Evolutionary conservation across 1,140 invertebrate species (phyloP).

Genomic region (Nasonia vitripennis): DNA sequence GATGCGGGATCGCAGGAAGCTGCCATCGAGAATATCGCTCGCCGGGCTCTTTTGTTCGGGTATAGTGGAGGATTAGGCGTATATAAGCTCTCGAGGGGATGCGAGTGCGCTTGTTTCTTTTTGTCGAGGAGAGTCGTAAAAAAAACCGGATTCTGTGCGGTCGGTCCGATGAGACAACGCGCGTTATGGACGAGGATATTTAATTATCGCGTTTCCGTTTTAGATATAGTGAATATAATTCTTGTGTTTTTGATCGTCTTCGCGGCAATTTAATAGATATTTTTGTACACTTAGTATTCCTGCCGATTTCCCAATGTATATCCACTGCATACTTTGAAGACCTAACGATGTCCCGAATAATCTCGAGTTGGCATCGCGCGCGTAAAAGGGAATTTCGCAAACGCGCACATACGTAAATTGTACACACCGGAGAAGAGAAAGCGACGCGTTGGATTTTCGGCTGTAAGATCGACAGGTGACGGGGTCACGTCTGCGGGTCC

Average conservation of each 20-base stretch:
- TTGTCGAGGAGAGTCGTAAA: neutral
- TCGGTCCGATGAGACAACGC: neutral
- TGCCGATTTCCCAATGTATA: too few species aligned
- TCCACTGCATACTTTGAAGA: too few species aligned
- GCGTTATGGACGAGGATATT: neutral
- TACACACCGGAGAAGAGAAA: neutral
- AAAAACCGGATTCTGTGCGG: slow-evolving; percentile 6
- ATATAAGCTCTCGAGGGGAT: neutral
- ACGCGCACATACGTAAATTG: too few species aligned
- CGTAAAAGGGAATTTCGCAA: too few species aligned
- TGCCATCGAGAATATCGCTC: neutral
- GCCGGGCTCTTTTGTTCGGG: neutral
- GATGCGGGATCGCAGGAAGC: slow-evolving; percentile 8
- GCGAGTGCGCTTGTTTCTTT: neutral
- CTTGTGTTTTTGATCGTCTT: too few species aligned
- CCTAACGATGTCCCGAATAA: too few species aligned
- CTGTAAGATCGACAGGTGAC: neutral
- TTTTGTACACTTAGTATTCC: too few species aligned
- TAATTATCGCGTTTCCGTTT: neutral
- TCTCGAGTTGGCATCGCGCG: too few species aligned
- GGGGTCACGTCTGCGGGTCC: neutral
- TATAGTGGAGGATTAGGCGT: neutral
- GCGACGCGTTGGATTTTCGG: neutral
- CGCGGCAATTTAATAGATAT: too few species aligned
- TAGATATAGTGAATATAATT: neutral